Conservation (phyloP, 1,140 invertebrate species). For the Berghia stephanieae region DNA sequence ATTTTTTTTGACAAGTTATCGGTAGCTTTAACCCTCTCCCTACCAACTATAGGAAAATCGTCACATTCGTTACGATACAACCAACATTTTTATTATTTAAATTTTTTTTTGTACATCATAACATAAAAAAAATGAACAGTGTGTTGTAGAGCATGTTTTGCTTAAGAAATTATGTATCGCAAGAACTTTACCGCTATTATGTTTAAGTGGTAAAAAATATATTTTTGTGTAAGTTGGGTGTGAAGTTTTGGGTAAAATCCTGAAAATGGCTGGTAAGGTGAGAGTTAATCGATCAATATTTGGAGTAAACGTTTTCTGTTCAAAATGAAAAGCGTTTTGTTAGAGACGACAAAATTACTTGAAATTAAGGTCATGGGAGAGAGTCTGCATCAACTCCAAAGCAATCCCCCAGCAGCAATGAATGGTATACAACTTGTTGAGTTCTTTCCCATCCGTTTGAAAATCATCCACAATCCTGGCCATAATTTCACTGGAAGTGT, state of each 20-base stretch:
- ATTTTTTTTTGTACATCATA: no score
- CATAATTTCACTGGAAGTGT: slow-evolving; percentile 27
- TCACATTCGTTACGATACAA: no score
- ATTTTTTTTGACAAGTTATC: no score
- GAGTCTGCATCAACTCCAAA: slow-evolving; percentile 83
- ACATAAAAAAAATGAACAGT: no score
- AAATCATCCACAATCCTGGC: slow-evolving; percentile 40
- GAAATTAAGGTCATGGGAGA: slow-evolving; percentile 85
- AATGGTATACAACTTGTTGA: slow-evolving; percentile 64
- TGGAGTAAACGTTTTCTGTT: not conserved
- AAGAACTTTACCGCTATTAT: not conserved
- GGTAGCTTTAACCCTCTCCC: no score
- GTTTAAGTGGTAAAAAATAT: not conserved
- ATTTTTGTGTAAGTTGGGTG: not conserved
- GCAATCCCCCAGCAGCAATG: slow-evolving; percentile 89
- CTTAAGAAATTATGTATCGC: not conserved
- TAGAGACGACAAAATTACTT: slow-evolving; percentile 64
- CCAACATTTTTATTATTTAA: no score
- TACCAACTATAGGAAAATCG: no score
- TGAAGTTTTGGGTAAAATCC: not conserved
- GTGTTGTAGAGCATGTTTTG: no score
- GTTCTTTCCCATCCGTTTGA: slow-evolving; percentile 28
- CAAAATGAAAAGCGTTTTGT: not conserved
- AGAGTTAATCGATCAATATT: not conserved
- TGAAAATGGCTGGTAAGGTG: not conserved